Conservation (phyloP, 2,888 invertebrate species). For the Aphelenchoides bicaudatus region DNA sequence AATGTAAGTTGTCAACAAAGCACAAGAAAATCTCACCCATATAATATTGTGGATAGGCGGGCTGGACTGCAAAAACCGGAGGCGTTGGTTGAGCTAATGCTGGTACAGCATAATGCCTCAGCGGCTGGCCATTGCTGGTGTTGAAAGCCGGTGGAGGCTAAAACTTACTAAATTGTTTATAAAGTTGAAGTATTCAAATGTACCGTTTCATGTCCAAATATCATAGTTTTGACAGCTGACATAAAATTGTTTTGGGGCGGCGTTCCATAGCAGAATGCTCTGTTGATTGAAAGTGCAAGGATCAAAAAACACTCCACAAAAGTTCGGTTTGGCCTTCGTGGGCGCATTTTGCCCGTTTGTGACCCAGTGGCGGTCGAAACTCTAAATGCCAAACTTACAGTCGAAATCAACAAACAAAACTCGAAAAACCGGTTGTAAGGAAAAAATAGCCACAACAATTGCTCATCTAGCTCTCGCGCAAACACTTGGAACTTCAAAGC, state of each 20-base stretch:
- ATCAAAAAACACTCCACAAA: too few relatives aligned
- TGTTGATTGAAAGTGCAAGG: not conserved
- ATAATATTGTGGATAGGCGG: slow-evolving; percentile 18
- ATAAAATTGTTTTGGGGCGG: not conserved
- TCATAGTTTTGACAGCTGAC: slow-evolving; percentile 4
- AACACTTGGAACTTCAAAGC: too few relatives aligned
- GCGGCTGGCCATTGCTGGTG: not conserved
- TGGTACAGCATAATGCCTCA: slow-evolving; percentile 17
- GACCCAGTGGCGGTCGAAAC: too few relatives aligned
- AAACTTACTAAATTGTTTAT: not conserved
- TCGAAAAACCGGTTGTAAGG: too few relatives aligned
- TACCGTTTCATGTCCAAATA: slow-evolving; percentile 10
- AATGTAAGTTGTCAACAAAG: slow-evolving; percentile 1
- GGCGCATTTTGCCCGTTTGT: too few relatives aligned
- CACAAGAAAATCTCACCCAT: slow-evolving; percentile 11
- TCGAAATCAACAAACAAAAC: too few relatives aligned
- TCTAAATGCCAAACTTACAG: too few relatives aligned
- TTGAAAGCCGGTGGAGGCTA: not conserved
- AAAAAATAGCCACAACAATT: too few relatives aligned
- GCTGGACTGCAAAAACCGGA: slow-evolving; percentile 16
- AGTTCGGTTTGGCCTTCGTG: too few relatives aligned
- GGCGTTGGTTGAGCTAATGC: slow-evolving; percentile 5
- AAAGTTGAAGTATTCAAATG: not conserved
- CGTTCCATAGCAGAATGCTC: slow-evolving; percentile 2
- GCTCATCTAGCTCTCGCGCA: too few relatives aligned